Base-by-base conservation (phyloP, 2,888 invertebrate species). In the Mimumesa dahlbomi region DNA sequence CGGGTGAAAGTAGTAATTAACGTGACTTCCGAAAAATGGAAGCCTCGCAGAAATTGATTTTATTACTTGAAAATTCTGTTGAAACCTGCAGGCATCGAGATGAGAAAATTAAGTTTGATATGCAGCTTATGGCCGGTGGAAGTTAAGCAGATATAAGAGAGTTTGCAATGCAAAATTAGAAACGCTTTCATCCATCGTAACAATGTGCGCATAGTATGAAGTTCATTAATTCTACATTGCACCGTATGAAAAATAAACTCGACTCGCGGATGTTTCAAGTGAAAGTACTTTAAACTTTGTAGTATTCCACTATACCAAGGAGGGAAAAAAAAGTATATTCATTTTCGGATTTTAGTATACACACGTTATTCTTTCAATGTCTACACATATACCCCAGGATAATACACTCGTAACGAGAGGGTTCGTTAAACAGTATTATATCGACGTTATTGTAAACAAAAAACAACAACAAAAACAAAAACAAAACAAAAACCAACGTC, bases 101-200 rank as follows among this genome's bases (percentile, higher is more conserved):
- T 14, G 14, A 19, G 21, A n/a, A 43, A 43, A 64, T 64, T 64
- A 64, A 58, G 45, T 58, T 43, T 22, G 43, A 22, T n/a, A n/a
- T 9, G 3, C 19, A 43, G 19, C n/a, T 22, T 43, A 22, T 21
- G 7, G 16, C 42, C 6, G 19, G 4, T 9, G n/a, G 16, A 53
- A 63, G 62, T 57, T 63, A 57, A 62, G 53, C 48, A 48, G 38
- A 40, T 56, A 57, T 40, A 63, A 63, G 48, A 40, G 45, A n/a
- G n/a, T n/a, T n/a, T 63, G 56, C 62, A 57, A 57, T 56, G 57
- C 56, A 48, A 53, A 57, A 45, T 63, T 57, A 56, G 57, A 46
- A 57, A 46, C 57, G 56, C 53, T 63, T 63, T 57, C 43, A 56
- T 63, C 62, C 48, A 53, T 45, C 61, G 61, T 53, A 62, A 62